phyloP scores from a whole-genome alignment of 2,797 vertebrate species.

The Sylvia borin region DNA sequence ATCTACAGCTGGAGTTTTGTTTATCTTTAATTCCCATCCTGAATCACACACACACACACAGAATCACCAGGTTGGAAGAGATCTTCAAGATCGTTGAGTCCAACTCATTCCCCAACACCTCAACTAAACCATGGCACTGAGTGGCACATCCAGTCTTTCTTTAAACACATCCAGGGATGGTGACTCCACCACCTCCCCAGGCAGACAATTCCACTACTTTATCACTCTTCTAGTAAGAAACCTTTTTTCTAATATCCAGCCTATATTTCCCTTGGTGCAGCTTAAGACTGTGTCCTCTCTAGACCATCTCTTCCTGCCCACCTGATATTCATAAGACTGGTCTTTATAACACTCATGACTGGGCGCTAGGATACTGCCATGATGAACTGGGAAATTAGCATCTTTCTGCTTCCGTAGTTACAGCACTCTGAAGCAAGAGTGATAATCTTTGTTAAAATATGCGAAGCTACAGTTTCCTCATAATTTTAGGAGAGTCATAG shows the following conservation, averaged over 20 bases:
- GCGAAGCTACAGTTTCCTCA: not conserved
- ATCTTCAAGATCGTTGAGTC: not conserved
- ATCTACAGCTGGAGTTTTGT: not conserved
- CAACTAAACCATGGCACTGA: not conserved
- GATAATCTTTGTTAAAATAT: not conserved
- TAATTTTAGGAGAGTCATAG: not conserved
- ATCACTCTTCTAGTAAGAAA: not conserved
- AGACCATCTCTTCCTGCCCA: not conserved
- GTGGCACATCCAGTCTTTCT: not conserved
- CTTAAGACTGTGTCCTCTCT: not conserved
- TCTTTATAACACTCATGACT: not conserved
- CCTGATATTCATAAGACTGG: not conserved
- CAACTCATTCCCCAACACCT: not conserved
- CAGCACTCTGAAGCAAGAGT: not conserved
- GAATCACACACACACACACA: not conserved
- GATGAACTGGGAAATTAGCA: not conserved
- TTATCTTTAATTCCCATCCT: not conserved
- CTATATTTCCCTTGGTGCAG: not conserved
- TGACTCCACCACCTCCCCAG: not conserved
- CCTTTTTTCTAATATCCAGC: not conserved
- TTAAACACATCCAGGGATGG: not conserved
- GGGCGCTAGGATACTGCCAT: not conserved
- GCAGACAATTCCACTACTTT: not conserved
- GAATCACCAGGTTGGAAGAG: not conserved
- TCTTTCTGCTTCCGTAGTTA: not conserved